Evolutionary conservation across 2,113 vertebrate genomes (phyloP).

Genomic region (Sander lucioperca): DNA sequence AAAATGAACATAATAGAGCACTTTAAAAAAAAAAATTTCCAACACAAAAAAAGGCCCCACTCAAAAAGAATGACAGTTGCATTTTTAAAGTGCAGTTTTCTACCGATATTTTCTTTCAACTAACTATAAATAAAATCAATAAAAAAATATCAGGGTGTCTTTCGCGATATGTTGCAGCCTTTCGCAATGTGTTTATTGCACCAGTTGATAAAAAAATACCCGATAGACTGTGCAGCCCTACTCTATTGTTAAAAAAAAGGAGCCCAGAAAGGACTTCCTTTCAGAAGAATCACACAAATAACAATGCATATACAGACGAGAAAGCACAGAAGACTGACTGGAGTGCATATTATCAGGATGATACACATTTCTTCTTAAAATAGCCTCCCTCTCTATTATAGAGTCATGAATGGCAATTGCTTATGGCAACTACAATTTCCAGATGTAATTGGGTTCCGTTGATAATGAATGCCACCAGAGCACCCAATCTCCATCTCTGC

Average conservation of each 20-base stretch:
- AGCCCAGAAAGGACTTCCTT: constrained; percentile 32
- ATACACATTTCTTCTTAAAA: constrained; percentile 25
- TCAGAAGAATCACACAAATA: constrained; percentile 27
- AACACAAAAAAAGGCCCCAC: too few relatives aligned
- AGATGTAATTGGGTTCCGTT: constrained; percentile 52
- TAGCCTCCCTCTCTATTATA: constrained; percentile 12
- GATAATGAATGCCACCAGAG: constrained; percentile 52
- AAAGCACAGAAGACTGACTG: neutral
- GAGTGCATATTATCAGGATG: constrained; percentile 23
- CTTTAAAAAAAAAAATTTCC: too few relatives aligned
- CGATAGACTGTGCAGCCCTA: too few relatives aligned
- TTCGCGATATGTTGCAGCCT: too few relatives aligned
- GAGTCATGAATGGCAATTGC: constrained; percentile 35
- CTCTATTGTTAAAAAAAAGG: constrained; percentile 35
- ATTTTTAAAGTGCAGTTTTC: too few relatives aligned
- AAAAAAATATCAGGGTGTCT: too few relatives aligned
- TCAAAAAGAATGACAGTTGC: too few relatives aligned
- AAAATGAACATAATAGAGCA: too few relatives aligned
- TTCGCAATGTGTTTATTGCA: too few relatives aligned
- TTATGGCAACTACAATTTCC: constrained; percentile 40
- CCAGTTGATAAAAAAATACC: too few relatives aligned
- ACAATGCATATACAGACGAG: constrained; percentile 15
- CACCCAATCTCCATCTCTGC: constrained; percentile 34
- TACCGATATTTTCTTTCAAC: too few relatives aligned
- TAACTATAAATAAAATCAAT: too few relatives aligned